Conservation (phyloP, 2,113 vertebrate species). For the Glaucomys volans region DNA sequence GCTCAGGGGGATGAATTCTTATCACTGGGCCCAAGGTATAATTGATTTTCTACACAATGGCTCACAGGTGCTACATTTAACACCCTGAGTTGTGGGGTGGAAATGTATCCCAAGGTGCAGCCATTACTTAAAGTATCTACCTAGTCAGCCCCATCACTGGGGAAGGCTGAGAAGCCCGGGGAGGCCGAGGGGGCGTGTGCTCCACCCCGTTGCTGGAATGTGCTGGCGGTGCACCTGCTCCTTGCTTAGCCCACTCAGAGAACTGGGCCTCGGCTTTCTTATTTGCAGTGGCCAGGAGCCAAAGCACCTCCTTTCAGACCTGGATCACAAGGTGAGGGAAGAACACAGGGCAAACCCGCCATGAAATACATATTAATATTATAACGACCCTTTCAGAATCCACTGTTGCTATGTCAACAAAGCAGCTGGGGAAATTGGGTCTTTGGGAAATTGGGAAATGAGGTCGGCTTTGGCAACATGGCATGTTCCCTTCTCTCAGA, state of each 20-base stretch:
- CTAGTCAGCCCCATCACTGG: neutral
- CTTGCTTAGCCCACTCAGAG: neutral
- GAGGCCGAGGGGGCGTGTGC: too few species aligned
- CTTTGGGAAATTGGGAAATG: constrained; percentile 77
- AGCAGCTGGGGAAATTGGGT: constrained; percentile 77
- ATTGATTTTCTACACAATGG: constrained; percentile 81
- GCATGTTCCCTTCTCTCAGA: constrained; percentile 70
- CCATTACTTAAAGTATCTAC: constrained; percentile 64
- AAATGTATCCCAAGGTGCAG: constrained; percentile 60
- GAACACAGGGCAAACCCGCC: constrained; percentile 23
- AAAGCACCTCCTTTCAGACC: constrained; percentile 54
- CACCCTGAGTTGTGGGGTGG: constrained; percentile 52
- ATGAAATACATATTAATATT: constrained; percentile 76
- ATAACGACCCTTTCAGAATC: constrained; percentile 78
- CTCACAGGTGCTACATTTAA: constrained; percentile 75
- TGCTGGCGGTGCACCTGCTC: neutral
- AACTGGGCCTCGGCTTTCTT: neutral
- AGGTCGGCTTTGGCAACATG: constrained; percentile 75
- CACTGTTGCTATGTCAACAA: constrained; percentile 76
- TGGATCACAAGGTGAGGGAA: constrained; percentile 41
- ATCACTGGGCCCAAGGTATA: constrained; percentile 78
- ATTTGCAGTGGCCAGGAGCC: constrained; percentile 44
- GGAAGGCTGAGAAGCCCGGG: neutral
- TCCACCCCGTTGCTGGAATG: neutral
- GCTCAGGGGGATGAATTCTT: constrained; percentile 76